Base-by-base conservation (phyloP, 2,888 invertebrate species). In the Taphrorychus bicolor region DNA sequence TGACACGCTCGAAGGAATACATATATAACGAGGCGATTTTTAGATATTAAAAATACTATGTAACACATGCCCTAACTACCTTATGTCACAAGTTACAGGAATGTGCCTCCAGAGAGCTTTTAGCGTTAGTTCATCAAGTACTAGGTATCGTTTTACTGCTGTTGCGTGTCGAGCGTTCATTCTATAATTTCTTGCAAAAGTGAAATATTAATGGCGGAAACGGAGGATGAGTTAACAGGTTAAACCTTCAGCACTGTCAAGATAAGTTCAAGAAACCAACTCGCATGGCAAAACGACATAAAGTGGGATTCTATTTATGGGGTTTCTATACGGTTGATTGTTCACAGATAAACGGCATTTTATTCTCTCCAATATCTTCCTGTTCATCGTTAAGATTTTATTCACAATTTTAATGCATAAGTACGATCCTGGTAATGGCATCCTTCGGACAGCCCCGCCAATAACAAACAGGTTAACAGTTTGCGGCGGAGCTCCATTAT, bases 401-500 rank as follows among this genome's bases (percentile, higher is more conserved):
- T 32, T 32, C 11, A 11, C 9, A 32, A 32, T 9, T 32, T 32
- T 32, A 1, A 32, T 11, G 7, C 32, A n/a, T n/a, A n/a, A n/a
- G 32, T 32, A 32, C 32, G 11, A 32, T 32, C 32, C 32, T 32
- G 32, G 32, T 32, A 32, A 32, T 32, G 32, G 32, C 32, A 32
- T 7, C 32, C 32, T 32, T 32, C 7, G n/a, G n/a, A n/a, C n/a
- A 32, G 32, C 32, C 32, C 32, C 32, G 11, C 32, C 32, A 32
- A 32, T 32, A 32, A 11, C 32, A 32, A 79, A 83, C 82, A 82
- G 78, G 81, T 79, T 83, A 83, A 83, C 83, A 81, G 82, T 80
- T 82, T 79, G 72, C 82, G 83, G 82, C 82, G 81, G 78, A 78
- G 78, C 73, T 76, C 81, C 82, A 83, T 83, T 83, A 83, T 82